Evolutionary conservation across 2,888 invertebrate genomes (phyloP), one percentile per base, ranked within the genome.

Genomic region (Polietes domitor): DNA sequence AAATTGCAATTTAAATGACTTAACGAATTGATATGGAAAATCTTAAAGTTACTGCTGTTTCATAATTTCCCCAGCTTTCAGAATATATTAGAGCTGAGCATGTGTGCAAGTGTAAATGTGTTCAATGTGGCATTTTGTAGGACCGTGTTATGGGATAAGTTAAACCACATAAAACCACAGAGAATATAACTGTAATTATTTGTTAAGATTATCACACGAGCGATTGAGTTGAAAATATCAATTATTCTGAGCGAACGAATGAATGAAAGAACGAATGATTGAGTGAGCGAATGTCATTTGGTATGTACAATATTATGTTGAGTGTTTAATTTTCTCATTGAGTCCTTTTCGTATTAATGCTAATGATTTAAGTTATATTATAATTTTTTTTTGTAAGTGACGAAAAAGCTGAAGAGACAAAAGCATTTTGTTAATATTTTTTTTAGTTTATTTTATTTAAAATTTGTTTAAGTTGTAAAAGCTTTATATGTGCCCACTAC

Each of bases 401-500:
- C 2, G 10, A 41, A 41, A 41, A 41, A 41, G 10, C 10, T 5
- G 2, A 41, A 47, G n/a, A 19, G 24, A 43, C 68, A 68, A 68
- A 41, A 24, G 43, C 19, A 19, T 65, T 63, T 68, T 68, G 68
- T 68, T 68, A 68, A 68, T 24, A 68, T 1, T 63, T 37, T 63
- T 37, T 12, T 2, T 24, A 68, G 17, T 68, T 71, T 81, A 70
- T 72, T 28, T 15, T 61, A 15, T 75, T 74, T 41, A 37, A 19
- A 58, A 32, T 53, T 70, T 63, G 73, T 70, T 81, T 84, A 43
- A 86, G 81, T 88, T 89, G 83, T 88, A 88, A 91, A 90, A 91
- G 91, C 91, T 91, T 91, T 91, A 91, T 89, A 90, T 90, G 89
- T 91, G 90, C 89, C 91, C 91, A 61, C n/a, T 89, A 90, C 15